A percentile compares a stretch with the other conserved stretches of the same genome.
Conservation (phyloP, 1,140 invertebrate species). For the Tetragnatha versicolor region DNA sequence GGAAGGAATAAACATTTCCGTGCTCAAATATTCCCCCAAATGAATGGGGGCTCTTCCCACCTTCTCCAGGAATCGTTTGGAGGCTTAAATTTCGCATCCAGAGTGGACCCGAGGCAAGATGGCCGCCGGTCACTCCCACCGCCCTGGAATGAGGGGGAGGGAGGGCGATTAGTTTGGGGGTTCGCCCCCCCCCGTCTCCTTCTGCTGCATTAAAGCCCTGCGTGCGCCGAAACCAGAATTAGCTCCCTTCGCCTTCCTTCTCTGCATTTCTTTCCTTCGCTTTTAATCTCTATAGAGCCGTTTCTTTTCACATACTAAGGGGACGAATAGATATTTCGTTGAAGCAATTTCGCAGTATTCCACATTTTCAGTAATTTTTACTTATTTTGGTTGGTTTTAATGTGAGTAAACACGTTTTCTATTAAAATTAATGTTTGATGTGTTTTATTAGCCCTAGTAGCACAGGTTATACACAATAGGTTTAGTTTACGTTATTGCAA, state of each 20-base stretch:
- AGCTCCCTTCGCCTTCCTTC: background rate
- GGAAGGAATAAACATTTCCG: no score
- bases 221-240: conserved; percentile 47
- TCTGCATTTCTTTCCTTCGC: background rate
- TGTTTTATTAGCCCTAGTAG: no score
- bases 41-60: background rate
- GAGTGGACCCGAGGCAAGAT: conserved; percentile 13
- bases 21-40: background rate
- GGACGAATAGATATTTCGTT: no score
- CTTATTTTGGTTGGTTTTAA: no score
- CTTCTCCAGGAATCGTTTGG: background rate
- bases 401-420: no score
- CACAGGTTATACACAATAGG: no score
- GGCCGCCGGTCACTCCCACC: conserved; percentile 32
- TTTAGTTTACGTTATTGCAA: no score
- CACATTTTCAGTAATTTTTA: no score
- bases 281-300: no score
- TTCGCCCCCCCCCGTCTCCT: conserved; percentile 1
- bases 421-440: no score
- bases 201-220: conserved; percentile 16
- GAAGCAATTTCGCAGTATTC: no score
- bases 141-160: background rate
- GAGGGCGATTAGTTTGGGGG: conserved; percentile 5
- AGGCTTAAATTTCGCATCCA: conserved; percentile 4
- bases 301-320: no score